Conservation (phyloP, 2,113 vertebrate species). For the Suricata suricatta region DNA sequence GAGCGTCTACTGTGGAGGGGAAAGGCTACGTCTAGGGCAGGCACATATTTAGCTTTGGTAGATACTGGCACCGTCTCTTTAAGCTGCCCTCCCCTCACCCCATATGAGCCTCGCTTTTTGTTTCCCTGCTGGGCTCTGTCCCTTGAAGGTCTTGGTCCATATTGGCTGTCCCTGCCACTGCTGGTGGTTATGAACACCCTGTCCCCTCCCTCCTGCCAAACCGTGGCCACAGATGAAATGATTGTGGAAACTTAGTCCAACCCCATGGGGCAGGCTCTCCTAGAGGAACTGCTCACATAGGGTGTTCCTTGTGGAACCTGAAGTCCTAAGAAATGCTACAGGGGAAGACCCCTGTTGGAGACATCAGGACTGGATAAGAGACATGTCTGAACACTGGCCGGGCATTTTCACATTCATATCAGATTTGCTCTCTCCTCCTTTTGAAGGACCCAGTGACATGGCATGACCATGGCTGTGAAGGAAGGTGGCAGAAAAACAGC, state of each 20-base stretch:
- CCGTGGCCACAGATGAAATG: background rate
- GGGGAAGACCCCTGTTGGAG: constrained; percentile 46
- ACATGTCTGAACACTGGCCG: constrained; percentile 31
- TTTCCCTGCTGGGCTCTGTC: background rate
- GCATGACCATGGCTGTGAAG: background rate
- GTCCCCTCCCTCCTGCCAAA: background rate
- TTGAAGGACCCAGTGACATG: constrained; percentile 47
- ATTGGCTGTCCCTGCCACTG: background rate
- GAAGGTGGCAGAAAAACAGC: background rate
- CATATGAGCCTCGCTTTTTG: background rate
- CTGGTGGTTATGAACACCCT: background rate
- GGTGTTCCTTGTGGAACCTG: background rate
- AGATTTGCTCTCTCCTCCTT: background rate
- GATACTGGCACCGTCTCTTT: background rate
- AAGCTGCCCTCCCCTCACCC: background rate
- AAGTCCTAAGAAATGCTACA: constrained; percentile 42
- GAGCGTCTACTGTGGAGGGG: background rate
- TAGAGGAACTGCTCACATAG: background rate
- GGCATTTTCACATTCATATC: constrained; percentile 14
- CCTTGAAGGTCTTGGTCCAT: background rate
- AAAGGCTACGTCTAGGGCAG: background rate
- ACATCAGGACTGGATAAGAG: constrained; percentile 49
- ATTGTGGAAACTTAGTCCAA: background rate
- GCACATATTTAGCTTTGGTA: background rate
- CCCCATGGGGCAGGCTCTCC: accelerated